A percentile compares a stretch with the other conserved stretches of the same genome.
phyloP scores from a whole-genome alignment of 2,113 vertebrate genomes.

The Campylorhamphus procurvoides region DNA sequence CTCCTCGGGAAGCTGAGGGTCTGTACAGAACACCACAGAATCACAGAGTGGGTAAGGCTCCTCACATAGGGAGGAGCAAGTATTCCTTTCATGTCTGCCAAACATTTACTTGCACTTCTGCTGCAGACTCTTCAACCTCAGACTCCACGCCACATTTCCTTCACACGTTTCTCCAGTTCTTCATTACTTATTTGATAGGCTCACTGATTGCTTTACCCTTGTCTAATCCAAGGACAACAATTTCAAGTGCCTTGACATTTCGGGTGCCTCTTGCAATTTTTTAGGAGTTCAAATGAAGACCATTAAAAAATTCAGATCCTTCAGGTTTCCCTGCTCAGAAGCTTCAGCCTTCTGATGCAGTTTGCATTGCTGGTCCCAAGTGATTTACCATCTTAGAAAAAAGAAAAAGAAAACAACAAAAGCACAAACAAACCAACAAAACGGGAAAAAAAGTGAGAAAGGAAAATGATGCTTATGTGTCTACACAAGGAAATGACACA shows the following conservation, averaged over 20 bases:
- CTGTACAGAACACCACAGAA: not conserved
- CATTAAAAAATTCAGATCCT: not conserved
- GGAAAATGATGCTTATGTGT: not conserved
- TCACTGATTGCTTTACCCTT: not conserved
- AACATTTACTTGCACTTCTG: not conserved
- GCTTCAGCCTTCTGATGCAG: not conserved
- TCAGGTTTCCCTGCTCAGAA: not conserved
- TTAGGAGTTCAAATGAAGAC: not conserved
- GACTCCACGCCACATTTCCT: not conserved
- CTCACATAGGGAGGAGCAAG: not conserved
- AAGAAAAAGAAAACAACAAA: not conserved
- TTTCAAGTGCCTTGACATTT: not conserved
- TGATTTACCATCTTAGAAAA: not conserved
- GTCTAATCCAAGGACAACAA: not conserved
- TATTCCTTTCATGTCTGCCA: not conserved
- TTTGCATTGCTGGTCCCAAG: not conserved
- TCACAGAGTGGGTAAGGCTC: not conserved
- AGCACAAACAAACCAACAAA: not conserved
- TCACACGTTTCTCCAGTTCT: not conserved
- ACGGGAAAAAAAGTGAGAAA: not conserved
- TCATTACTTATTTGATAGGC: not conserved
- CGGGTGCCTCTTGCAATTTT: not conserved
- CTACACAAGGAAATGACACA: constrained; percentile 4
- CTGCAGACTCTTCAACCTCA: not conserved
- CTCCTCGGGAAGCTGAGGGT: not conserved